phyloP scores from a whole-genome alignment of 2,797 vertebrate genomes.

The Antrozous pallidus region DNA sequence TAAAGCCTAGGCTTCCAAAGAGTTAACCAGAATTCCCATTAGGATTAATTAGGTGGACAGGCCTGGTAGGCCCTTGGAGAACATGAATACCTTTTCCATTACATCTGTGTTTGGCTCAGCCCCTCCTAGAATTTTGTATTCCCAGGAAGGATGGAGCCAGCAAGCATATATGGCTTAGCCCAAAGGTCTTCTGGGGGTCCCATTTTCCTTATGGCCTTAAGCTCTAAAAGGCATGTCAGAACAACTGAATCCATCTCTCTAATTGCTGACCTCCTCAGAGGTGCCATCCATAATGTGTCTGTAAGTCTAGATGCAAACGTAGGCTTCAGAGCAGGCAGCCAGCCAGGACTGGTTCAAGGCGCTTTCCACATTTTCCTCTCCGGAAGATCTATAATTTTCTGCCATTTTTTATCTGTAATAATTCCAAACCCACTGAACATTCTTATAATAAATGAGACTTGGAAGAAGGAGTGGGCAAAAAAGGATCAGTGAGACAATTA shows the following conservation, averaged over 20 bases:
- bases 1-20: neutral
- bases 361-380: slow-evolving; percentile 61
- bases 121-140: neutral
- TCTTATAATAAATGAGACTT: slow-evolving; percentile 63
- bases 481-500: neutral
- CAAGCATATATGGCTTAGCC: neutral
- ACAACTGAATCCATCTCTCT: neutral
- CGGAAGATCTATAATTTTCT: slow-evolving; percentile 59
- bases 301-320: neutral
- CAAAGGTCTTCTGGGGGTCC: neutral
- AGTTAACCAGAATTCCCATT: neutral
- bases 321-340: slow-evolving; percentile 35
- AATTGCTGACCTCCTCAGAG: neutral
- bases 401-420: slow-evolving; percentile 68
- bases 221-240: neutral
- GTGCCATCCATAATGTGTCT: neutral
- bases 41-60: neutral
- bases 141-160: neutral
- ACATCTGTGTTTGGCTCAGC: neutral
- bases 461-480: neutral
- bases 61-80: neutral
- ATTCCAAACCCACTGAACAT: slow-evolving; percentile 68
- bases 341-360: slow-evolving; percentile 48
- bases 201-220: neutral
- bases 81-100: neutral